Evolutionary conservation across 2,113 vertebrate genomes (phyloP).

Genomic region (Stercorarius parasiticus): DNA sequence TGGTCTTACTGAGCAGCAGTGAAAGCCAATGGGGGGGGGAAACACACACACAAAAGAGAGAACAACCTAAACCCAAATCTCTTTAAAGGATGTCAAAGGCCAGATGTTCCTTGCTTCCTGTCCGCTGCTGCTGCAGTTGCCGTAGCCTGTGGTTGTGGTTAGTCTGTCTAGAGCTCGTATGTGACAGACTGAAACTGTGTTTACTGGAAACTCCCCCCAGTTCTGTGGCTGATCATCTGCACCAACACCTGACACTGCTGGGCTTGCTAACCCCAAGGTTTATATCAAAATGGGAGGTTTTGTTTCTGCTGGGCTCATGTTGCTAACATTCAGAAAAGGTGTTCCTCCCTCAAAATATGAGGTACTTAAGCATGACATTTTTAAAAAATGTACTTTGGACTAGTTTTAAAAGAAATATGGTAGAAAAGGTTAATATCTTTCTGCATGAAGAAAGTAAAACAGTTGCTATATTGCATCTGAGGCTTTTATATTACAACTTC

Average conservation of each 20-base stretch:
- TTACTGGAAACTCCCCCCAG: slow-evolving; percentile 43
- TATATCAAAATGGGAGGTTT: background rate
- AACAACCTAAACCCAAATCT: background rate
- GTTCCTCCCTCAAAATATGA: too few species aligned
- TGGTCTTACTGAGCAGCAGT: background rate
- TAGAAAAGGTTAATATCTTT: background rate
- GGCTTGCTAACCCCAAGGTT: background rate
- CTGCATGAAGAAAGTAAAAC: background rate
- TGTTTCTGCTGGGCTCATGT: background rate
- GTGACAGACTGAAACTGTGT: slow-evolving; percentile 51
- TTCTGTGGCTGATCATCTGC: slow-evolving; percentile 15
- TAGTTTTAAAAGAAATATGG: background rate
- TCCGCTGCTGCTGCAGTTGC: slow-evolving; percentile 58
- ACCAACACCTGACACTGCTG: slow-evolving; percentile 8
- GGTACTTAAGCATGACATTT: rapidly evolving
- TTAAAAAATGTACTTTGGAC: background rate
- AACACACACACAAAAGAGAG: background rate
- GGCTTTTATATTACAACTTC: background rate
- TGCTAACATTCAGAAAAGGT: background rate
- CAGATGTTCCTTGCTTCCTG: slow-evolving; percentile 71
- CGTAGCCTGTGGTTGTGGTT: slow-evolving; percentile 67
- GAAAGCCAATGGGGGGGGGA: background rate
- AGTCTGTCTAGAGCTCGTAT: slow-evolving; percentile 63
- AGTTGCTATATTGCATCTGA: background rate
- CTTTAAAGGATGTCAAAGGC: slow-evolving; percentile 51